Conservation (phyloP, 35 echinoderm and acorn worm species). For the Eucidaris tribuloides region DNA sequence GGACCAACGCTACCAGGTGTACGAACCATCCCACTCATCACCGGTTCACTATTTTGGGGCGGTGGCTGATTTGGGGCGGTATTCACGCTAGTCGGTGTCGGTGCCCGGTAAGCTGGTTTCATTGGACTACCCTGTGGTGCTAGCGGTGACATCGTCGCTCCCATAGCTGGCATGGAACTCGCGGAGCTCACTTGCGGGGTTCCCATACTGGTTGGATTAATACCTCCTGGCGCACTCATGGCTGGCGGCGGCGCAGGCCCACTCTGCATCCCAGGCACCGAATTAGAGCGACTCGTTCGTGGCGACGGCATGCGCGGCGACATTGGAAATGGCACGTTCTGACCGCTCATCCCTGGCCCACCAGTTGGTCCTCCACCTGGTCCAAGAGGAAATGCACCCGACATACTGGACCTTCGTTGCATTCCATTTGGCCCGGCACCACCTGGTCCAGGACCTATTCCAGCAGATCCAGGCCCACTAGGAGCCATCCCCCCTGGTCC, state of each 20-base stretch:
- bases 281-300: constrained; percentile 65
- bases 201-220: constrained; percentile 4
- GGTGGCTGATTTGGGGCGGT: constrained; percentile 12
- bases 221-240: not conserved
- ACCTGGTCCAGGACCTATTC: constrained; percentile 26
- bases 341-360: not conserved
- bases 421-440: constrained; percentile 28
- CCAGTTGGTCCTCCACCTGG: not conserved
- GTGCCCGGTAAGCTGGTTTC: constrained; percentile 42
- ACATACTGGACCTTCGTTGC: constrained; percentile 78
- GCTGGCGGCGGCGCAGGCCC: not conserved
- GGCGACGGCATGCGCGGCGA: constrained; percentile 64
- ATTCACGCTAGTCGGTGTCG: constrained; percentile 64
- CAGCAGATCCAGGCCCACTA: not conserved
- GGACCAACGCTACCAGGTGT: constrained; percentile 37
- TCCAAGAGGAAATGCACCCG: constrained; percentile 49
- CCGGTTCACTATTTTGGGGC: not conserved
- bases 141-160: constrained; percentile 13
- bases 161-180: not conserved
- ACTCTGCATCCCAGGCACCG: constrained; percentile 51
- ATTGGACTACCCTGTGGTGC: constrained; percentile 69
- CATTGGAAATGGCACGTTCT: constrained; percentile 52
- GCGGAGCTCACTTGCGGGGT: not conserved
- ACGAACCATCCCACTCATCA: constrained; percentile 43
- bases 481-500: constrained; percentile 7